phyloP scores from a whole-genome alignment of 1,140 invertebrate genomes.

The Cotesia typhae region DNA sequence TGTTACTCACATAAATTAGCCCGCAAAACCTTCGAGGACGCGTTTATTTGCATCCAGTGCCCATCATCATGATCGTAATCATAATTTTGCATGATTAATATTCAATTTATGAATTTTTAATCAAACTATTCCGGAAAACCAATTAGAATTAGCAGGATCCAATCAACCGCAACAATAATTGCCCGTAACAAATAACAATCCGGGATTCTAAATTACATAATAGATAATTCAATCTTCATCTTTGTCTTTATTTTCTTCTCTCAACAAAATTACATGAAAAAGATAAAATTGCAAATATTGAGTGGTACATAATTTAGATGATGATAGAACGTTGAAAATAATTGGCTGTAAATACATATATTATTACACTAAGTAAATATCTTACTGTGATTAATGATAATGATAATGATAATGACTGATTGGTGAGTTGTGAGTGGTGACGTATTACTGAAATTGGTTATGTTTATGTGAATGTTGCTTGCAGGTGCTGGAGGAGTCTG shows the following conservation, averaged over 20 bases:
- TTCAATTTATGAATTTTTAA: conserved; percentile 6
- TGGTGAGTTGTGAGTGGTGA: conserved; percentile 6
- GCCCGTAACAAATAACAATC: no score
- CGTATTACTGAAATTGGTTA: conserved; percentile 32
- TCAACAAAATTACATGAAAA: neutral
- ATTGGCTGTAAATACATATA: no score
- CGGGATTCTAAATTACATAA: conserved; percentile 1
- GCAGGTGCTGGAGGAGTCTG: conserved; percentile 68
- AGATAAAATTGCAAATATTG: no score
- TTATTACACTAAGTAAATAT: no score
- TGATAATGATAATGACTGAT: neutral
- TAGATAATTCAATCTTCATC: conserved; percentile 1
- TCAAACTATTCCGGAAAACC: neutral
- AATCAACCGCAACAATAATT: neutral
- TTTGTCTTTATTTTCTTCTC: neutral
- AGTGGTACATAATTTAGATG: neutral
- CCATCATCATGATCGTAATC: neutral
- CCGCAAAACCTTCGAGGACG: no score
- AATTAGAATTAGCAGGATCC: conserved; percentile 25
- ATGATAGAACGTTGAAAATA: neutral
- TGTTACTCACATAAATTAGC: conserved; percentile 1
- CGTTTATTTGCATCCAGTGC: neutral
- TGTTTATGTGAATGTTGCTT: conserved; percentile 37
- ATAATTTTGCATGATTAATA: conserved; percentile 31
- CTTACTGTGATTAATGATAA: neutral